A percentile compares a stretch with the other conserved stretches of the same genome.
Evolutionary conservation across 2,797 vertebrate species (phyloP).

Genomic region (Salmo trutta): DNA sequence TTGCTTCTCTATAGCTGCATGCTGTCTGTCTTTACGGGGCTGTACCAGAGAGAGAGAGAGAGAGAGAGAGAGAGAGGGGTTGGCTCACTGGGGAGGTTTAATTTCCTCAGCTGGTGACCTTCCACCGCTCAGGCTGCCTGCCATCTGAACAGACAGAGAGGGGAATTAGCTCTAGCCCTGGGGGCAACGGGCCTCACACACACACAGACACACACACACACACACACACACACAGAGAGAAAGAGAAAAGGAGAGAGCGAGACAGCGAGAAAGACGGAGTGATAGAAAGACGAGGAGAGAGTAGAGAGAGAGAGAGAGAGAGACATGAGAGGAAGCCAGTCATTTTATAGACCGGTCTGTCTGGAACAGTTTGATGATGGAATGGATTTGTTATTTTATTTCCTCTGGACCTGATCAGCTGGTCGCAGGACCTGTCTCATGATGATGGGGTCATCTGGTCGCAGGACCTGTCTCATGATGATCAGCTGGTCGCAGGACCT

Average conservation of each 20-base stretch:
- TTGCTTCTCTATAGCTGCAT: constrained; percentile 43
- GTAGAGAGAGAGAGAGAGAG: too few species aligned
- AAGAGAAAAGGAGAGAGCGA: neutral
- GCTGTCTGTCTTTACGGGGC: constrained; percentile 58
- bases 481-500: too few species aligned
- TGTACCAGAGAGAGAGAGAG: constrained; percentile 34
- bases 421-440: too few species aligned
- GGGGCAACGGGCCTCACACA: constrained; percentile 34
- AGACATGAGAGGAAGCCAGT: neutral
- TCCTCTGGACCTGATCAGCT: too few species aligned
- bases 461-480: too few species aligned
- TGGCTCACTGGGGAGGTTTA: constrained; percentile 9
- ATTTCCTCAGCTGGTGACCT: constrained; percentile 66
- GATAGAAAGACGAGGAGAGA: too few species aligned
- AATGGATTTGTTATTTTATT: too few species aligned
- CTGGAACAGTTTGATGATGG: too few species aligned
- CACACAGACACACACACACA: neutral
- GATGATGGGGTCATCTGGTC: too few species aligned
- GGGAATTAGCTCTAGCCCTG: constrained; percentile 72
- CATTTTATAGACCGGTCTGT: neutral
- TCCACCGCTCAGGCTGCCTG: constrained; percentile 59
- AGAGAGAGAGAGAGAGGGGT: constrained; percentile 51
- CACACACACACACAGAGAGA: neutral
- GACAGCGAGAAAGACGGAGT: too few species aligned
- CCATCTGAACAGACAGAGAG: constrained; percentile 68